These are phyloP conservation scores for Brachionus asplanchnoidis DNA, from an alignment of 1,140 invertebrate genomes.

Conservation along the genomic window DNA sequence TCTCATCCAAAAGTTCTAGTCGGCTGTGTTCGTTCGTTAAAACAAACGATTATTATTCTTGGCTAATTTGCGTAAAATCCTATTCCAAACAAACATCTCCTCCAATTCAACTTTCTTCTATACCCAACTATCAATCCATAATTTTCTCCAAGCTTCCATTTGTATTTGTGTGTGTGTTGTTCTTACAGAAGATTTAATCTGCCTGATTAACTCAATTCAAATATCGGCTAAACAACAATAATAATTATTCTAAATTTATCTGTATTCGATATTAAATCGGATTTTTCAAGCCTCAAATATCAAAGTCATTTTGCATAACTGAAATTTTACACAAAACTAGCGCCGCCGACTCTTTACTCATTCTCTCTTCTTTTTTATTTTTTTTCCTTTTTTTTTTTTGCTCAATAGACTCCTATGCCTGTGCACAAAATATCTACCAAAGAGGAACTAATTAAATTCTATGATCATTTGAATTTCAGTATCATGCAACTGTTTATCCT, in stretches of 20 bases:
- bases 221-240: constrained; percentile 24
- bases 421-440: background rate
- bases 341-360: background rate
- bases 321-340: background rate
- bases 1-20: background rate
- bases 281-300: constrained; percentile 28
- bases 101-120: background rate
- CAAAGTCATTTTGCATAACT: constrained; percentile 39
- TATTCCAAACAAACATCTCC: background rate
- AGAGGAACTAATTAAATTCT: constrained; percentile 40
- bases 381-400: background rate
- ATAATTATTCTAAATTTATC: constrained; percentile 18
- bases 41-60: constrained; percentile 33
- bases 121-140: background rate
- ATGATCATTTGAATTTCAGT: background rate
- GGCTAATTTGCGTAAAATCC: constrained; percentile 32
- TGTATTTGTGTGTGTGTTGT: background rate
- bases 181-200: constrained; percentile 38
- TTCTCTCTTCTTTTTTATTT: background rate
- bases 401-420: background rate
- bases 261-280: constrained; percentile 25
- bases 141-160: background rate
- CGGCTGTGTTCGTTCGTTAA: background rate
- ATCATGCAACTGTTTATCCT: constrained; percentile 34
- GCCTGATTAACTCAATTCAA: constrained; percentile 40